Percentiles rank a stretch among this genome's conserved stretches.
These are phyloP conservation scores for Steinernema scapterisci DNA, from an alignment of 2,888 invertebrate species.

Conservation along the genomic window DNA sequence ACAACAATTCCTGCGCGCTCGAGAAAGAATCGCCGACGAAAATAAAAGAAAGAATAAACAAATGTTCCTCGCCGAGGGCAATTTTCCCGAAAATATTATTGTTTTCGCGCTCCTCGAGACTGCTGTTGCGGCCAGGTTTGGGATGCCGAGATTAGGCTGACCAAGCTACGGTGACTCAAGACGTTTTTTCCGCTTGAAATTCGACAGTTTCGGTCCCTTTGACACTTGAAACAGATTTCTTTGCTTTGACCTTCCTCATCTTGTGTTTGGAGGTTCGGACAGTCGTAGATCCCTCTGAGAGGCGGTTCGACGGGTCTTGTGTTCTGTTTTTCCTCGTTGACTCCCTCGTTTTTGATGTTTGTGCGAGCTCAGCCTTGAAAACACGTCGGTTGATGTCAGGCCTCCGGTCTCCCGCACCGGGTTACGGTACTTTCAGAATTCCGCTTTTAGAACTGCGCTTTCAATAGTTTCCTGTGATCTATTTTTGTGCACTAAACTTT, in stretches of 20 bases:
- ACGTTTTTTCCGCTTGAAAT: too few relatives aligned
- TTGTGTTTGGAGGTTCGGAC: too few relatives aligned
- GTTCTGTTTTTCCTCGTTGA: background rate
- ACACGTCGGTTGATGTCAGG: background rate
- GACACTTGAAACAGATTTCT: too few relatives aligned
- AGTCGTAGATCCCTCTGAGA: too few relatives aligned
- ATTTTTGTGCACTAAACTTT: background rate
- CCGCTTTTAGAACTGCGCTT: background rate
- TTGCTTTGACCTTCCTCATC: too few relatives aligned
- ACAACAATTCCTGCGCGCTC: slow-evolving; percentile 1
- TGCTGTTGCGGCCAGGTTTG: too few relatives aligned
- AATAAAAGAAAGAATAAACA: slow-evolving; percentile 19
- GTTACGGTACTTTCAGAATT: too few relatives aligned
- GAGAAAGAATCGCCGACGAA: background rate
- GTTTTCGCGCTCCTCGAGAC: background rate
- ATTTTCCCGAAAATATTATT: slow-evolving; percentile 6
- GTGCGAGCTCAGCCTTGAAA: background rate
- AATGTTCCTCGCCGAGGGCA: background rate
- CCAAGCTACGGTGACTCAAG: too few relatives aligned
- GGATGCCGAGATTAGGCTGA: too few relatives aligned
- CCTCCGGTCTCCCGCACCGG: background rate
- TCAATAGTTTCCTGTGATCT: background rate
- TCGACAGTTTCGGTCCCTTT: too few relatives aligned
- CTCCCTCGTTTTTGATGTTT: background rate
- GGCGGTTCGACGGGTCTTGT: too few relatives aligned